Evolutionary conservation across 2,113 vertebrate genomes (phyloP), one percentile per base, ranked within the genome.

Genomic region (Corythaeola cristata): DNA sequence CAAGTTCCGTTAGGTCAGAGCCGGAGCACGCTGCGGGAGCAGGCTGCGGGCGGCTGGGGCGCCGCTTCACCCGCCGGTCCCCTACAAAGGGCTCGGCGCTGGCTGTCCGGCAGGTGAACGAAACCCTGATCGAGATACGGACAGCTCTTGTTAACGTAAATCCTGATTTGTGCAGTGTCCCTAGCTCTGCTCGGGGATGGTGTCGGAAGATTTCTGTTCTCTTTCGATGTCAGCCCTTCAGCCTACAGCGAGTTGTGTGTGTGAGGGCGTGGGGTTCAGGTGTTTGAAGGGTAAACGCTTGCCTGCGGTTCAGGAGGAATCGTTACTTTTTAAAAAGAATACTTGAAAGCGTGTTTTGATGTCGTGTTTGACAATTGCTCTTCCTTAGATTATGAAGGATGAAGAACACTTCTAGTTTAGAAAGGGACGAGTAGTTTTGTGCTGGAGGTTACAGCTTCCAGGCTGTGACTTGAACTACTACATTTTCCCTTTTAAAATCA

Each of bases 121-220:
- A 5, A 41, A 2, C 20, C 23, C n/a, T 6, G 1, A 0, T 3
- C 4, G 32, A 10, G 62, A 3, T 1, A 1, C 8, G 3, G 33
- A 2, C 49, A 6, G 76, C 67, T 27, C 24, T 5, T 1, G 0
- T 20, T 4, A 15, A 4, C 32, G 0, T 0, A 5, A 3, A 21
- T 8, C 52, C 58, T 3, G 18, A 0, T 6, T 0, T 11, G 6
- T 1, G 66, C 15, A 0, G 18, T 5, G 30, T 4, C 50, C 5
- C 2, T 6, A 3, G 3, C 4, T 6, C 53, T 27, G 14, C 17
- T 3, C 9, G 0, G 4, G 16, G n/a, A 2, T 2, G 26, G 5
- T 10, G 47, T 3, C 0, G 20, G 30, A 4, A 3, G 50, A 2
- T 22, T 14, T 52, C 41, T 41, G 19, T 20, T 37, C 74, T 14